These are phyloP conservation scores for Neocrepidodera transversa DNA, from an alignment of 2,888 invertebrate genomes.

Conservation along the genomic window DNA sequence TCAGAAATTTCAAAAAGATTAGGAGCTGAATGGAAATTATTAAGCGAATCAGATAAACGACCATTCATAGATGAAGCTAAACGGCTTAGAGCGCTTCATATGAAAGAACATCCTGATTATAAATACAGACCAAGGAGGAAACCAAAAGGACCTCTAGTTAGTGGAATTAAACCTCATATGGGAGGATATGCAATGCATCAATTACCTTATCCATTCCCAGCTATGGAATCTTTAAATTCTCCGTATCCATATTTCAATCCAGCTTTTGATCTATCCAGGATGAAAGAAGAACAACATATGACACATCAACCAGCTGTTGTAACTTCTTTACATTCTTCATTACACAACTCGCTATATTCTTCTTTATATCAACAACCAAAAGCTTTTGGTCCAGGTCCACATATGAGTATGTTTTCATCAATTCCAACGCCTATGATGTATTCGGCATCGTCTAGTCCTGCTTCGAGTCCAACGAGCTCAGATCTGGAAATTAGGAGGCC, in stretches of 20 bases:
- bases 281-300: constrained; percentile 57
- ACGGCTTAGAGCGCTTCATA: constrained; percentile 83
- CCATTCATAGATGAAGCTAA: constrained; percentile 97
- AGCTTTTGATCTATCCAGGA: constrained; percentile 64
- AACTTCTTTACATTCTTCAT: constrained; percentile 63
- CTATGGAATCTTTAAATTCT: constrained; percentile 64
- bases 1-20: constrained; percentile 90
- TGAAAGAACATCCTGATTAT: constrained; percentile 92
- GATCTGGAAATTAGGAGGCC: constrained; percentile 69
- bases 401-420: constrained; percentile 56
- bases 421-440: constrained; percentile 58
- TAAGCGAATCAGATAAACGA: constrained; percentile 85
- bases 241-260: constrained; percentile 81
- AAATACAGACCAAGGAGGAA: constrained; percentile 88
- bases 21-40: constrained; percentile 92
- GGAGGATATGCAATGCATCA: constrained; percentile 70
- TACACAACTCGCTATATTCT: constrained; percentile 75
- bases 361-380: constrained; percentile 68
- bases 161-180: constrained; percentile 47
- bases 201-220: constrained; percentile 70
- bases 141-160: constrained; percentile 74
- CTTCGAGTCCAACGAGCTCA: constrained; percentile 57
- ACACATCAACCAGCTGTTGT: constrained; percentile 51
- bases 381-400: constrained; percentile 64
- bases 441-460: constrained; percentile 59